Evolutionary conservation across 1,140 invertebrate species (phyloP), one percentile per base, ranked within the genome.

Genomic region (Pseudoatta argentina): DNA sequence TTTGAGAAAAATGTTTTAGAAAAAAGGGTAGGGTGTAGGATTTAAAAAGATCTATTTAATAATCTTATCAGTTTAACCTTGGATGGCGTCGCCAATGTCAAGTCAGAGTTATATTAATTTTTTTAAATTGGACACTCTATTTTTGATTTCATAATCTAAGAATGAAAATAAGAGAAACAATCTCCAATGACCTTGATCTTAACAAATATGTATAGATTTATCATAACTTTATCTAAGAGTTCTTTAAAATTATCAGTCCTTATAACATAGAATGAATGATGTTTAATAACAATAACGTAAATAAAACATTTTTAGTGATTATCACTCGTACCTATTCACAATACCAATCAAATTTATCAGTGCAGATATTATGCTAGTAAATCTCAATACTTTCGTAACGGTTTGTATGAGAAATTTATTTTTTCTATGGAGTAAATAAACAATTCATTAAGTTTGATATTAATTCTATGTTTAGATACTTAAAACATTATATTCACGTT

Each of bases 301-400:
- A 69, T 1, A 82, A 67, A n/a, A 67, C 59, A 6, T 61, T 90
- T 0, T 8, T 90, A 48, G 34, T 85, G 24, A 79, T 85, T 2
- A 90, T 90, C 85, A 39, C n/a, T 27, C 89, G 87, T 30, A 30
- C 30, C 4, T 30, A 34, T 24, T 85, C 1, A 63, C 48, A 0
- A 78, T 55, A 27, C 89, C 89, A 21, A 89, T 90, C 0, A 72
- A 78, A 55, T 76, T 89, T 18, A 66, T 7, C 3, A 55, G 66
- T 4, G 48, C 21, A 2, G 16, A 85, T 6, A 14, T 89, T 8
- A n/a, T 90, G 1, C 34, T 73, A 0, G 16, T 87, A 3, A 87
- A 87, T 59, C 27, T 90, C 6, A 67, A 85, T 0, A 85, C 67
- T 10, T 90, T 89, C 27, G 30, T 76, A 5, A 66, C 5, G 24